These are phyloP conservation scores for Aradus depressus DNA, from an alignment of 2,888 invertebrate species.

Conservation along the genomic window DNA sequence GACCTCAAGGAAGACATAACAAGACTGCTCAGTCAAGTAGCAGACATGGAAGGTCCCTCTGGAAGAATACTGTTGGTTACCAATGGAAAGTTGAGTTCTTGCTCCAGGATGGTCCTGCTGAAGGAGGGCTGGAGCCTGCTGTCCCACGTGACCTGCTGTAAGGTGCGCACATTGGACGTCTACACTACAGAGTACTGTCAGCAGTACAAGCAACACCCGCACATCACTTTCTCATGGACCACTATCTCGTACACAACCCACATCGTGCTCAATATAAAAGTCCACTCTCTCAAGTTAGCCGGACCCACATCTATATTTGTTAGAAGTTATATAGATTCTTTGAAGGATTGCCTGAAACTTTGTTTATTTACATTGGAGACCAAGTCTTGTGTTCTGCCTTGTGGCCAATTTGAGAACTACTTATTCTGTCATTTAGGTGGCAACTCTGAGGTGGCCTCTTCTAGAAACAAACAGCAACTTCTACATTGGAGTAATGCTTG, in stretches of 20 bases:
- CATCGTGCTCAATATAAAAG: too few relatives aligned
- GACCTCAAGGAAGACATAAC: background rate
- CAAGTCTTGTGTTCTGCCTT: conserved; percentile 5
- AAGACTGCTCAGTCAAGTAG: background rate
- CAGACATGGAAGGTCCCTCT: background rate
- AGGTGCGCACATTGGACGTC: background rate
- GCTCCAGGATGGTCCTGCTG: background rate
- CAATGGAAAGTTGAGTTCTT: conserved; percentile 3
- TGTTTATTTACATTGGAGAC: background rate
- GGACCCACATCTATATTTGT: conserved; percentile 1
- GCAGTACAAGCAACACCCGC: too few relatives aligned
- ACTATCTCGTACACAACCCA: too few relatives aligned
- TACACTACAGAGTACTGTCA: too few relatives aligned
- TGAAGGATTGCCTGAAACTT: conserved; percentile 8
- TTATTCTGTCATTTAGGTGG: background rate
- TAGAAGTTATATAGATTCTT: background rate
- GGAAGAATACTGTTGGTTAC: conserved; percentile 3
- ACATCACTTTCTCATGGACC: too few relatives aligned
- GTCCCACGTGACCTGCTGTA: background rate
- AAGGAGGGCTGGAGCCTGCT: too few relatives aligned
- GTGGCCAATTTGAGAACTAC: conserved; percentile 8
- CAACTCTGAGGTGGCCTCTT: background rate
- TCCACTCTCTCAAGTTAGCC: too few relatives aligned
- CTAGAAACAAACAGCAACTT: background rate
- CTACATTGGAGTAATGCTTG: background rate